A percentile compares a stretch with the other conserved stretches of the same genome.
Evolutionary conservation across 2,113 vertebrate genomes (phyloP).

Genomic region (Carlito syrichta): DNA sequence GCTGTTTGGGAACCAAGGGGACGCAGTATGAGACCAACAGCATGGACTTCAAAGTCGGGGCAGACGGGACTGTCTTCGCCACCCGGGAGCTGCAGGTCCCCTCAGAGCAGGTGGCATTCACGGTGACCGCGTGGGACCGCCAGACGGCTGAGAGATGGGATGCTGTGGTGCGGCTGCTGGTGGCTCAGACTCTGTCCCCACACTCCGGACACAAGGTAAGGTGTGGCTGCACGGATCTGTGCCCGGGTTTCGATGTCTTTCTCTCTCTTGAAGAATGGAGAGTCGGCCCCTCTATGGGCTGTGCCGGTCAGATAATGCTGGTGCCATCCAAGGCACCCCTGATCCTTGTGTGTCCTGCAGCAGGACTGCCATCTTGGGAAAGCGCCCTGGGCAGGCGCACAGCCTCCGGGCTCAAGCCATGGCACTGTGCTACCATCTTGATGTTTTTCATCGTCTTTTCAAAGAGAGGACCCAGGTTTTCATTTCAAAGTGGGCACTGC

Average conservation of each 20-base stretch:
- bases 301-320: fast-evolving
- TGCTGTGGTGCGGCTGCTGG: conserved; percentile 85
- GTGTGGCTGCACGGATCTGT: fast-evolving
- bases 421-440: fast-evolving
- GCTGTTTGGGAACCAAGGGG: conserved; percentile 87
- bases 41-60: conserved; percentile 87
- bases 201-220: conserved; percentile 85
- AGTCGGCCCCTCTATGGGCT: no score
- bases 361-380: fast-evolving
- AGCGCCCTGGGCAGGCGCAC: fast-evolving
- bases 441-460: fast-evolving
- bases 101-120: conserved; percentile 86
- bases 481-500: not conserved
- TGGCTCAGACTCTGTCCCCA: conserved; percentile 77
- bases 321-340: fast-evolving
- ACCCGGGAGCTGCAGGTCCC: conserved; percentile 82
- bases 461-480: not conserved
- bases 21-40: conserved; percentile 89
- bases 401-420: fast-evolving
- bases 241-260: fast-evolving
- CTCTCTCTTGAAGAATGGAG: no score
- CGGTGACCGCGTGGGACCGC: conserved; percentile 83
- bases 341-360: not conserved
- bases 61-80: conserved; percentile 88
- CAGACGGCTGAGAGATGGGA: conserved; percentile 86